A percentile compares a stretch with the other conserved stretches of the same genome.
These are phyloP conservation scores for Myathropa florea DNA, from an alignment of 2,888 invertebrate genomes.

Conservation along the genomic window DNA sequence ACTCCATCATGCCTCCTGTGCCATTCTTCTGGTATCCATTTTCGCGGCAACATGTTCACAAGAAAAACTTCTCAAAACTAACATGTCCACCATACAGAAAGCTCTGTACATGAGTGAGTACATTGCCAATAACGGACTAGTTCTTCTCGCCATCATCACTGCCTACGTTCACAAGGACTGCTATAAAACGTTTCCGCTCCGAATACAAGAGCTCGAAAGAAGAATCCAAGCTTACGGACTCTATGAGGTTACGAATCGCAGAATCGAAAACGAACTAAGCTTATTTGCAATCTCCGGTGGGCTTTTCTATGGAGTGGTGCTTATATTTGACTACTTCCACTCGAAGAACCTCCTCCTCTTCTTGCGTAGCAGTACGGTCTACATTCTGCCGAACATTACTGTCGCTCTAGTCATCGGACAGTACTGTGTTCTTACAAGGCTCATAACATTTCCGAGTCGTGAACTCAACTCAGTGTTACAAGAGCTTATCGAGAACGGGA, in stretches of 20 bases:
- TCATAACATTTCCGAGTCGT: slow-evolving; percentile 47
- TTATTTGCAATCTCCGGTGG: not conserved
- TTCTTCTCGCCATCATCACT: slow-evolving; percentile 56
- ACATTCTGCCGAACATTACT: slow-evolving; percentile 71
- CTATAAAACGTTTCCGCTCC: slow-evolving; percentile 19
- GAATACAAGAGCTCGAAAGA: slow-evolving; percentile 26
- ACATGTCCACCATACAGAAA: slow-evolving; percentile 71
- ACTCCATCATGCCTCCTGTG: slow-evolving; percentile 37
- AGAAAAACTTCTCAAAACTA: not conserved
- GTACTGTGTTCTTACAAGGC: slow-evolving; percentile 71
- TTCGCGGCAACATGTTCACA: slow-evolving; percentile 2
- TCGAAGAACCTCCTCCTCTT: slow-evolving; percentile 5
- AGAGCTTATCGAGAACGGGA: not conserved
- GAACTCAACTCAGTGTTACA: slow-evolving; percentile 60
- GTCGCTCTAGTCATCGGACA: slow-evolving; percentile 71
- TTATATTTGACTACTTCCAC: slow-evolving; percentile 52
- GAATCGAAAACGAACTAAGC: not conserved
- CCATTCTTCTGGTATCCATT: not conserved
- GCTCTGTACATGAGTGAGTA: slow-evolving; percentile 72
- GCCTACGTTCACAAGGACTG: slow-evolving; percentile 34
- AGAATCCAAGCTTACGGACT: slow-evolving; percentile 19
- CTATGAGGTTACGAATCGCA: not conserved
- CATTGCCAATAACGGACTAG: slow-evolving; percentile 62
- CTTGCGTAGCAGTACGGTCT: slow-evolving; percentile 52
- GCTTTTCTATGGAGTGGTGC: not conserved